Conservation (phyloP, 2,888 invertebrate genomes). For the Drosophila falleni region DNA sequence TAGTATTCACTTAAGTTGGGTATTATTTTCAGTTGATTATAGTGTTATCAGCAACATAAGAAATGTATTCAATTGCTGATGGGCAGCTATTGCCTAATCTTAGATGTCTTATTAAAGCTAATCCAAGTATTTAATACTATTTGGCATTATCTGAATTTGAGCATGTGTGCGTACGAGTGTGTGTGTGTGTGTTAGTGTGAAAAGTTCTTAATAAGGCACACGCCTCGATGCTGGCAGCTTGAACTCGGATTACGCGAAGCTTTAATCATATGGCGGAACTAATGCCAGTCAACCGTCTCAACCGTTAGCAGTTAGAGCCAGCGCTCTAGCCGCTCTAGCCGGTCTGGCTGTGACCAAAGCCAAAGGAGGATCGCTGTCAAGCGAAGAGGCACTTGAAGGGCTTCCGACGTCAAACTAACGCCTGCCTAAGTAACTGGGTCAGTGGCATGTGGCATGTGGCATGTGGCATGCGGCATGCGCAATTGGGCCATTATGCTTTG, state of each 20-base stretch:
- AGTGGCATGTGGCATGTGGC: constrained; percentile 63
- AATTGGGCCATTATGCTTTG: constrained; percentile 45
- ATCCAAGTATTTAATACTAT: constrained; percentile 11
- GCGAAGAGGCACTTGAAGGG: constrained; percentile 59
- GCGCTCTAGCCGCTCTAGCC: constrained; percentile 13
- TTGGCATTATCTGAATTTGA: neutral
- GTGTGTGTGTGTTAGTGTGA: constrained; percentile 2
- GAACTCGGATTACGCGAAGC: constrained; percentile 65
- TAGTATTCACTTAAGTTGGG: neutral
- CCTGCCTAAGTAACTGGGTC: constrained; percentile 76
- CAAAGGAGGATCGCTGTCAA: constrained; percentile 69
- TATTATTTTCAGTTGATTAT: neutral
- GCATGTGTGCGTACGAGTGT: neutral
- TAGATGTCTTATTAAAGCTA: neutral
- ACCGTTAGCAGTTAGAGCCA: constrained; percentile 5
- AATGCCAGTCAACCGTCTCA: constrained; percentile 43
- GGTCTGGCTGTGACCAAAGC: constrained; percentile 31
- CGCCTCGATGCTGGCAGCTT: constrained; percentile 34
- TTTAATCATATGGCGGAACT: constrained; percentile 78
- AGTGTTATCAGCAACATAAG: neutral
- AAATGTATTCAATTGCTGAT: neutral
- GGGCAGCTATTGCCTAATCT: neutral
- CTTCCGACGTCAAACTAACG: constrained; percentile 58
- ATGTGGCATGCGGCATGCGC: constrained; percentile 55
- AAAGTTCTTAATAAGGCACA: constrained; percentile 36